Base-by-base conservation (phyloP, 2,797 vertebrate genomes). In the Pteronotus mesoamericanus region DNA sequence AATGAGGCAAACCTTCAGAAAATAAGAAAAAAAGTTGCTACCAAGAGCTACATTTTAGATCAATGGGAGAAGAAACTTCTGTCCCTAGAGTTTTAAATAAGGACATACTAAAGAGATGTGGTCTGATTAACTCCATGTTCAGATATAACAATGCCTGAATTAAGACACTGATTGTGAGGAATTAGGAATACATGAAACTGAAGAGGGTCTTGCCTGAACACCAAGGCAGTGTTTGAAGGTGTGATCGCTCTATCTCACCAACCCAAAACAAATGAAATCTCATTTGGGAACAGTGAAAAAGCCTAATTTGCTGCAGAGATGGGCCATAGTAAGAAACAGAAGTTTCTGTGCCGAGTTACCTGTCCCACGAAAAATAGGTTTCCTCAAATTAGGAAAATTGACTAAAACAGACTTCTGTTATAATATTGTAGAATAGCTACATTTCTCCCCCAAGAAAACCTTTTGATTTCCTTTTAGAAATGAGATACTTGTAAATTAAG, bases 391-490 rank as follows among this genome's bases (percentile, higher is more conserved):
- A 87, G 77, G 48, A 93, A 44, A 51, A 37, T 6, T 46, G 46
- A 68, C 51, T 48, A 71, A 84, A 88, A 44, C 18, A 26, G 32
- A 64, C 26, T 85, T 77, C 42, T 29, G 9, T 72, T 80, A 80
- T 32, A 79, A 37, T 59, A 29, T 26, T 29, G 26, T 19, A 16
- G 16, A 39, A 18, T 37, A 83, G 48, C 37, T 51, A 21, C 72
- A 61, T 21, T 84, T n/a, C 64, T 88, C 39, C 44, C 53, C 24
- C n/a, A 88, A 82, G 29, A 80, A 82, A 55, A 61, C 18, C 22
- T 85, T 55, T 82, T n/a, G 21, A 71, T 37, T 89, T 78, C 32
- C 37, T 64, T 91, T 89, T 46, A 78, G 57, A 89, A 95, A 93
- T 57, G 24, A 57, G 57, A 85, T n/a, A 34, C 22, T 69, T 86